Evolutionary conservation across 2,888 invertebrate genomes (phyloP), one percentile per base, ranked within the genome.

Genomic region (Agrenia bidenticulata): DNA sequence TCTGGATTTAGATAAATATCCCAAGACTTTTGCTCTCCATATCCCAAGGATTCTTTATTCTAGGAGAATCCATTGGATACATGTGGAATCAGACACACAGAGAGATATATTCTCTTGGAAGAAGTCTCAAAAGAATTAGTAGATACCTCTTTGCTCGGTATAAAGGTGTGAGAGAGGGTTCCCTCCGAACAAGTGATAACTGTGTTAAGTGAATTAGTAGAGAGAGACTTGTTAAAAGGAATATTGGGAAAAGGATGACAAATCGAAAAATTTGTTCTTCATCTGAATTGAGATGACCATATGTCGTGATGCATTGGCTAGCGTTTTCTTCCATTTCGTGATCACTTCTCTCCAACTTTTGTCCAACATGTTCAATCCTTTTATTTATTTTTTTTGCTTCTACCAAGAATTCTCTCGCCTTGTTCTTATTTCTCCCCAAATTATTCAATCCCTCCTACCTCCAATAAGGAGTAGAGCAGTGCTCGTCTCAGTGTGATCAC

Each of bases 191-290:
- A 59, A 55, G 56, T 17, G 32, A 15, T 50, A 45, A 45, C 23
- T 51, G 56, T 56, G 45, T 56, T 62, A 45, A 45, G 51, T 51
- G 56, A 62, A 56, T 56, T 62, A 54, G 49, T 27, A 24, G 37
- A 62, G 24, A 56, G 51, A 51, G 51, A 51, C 45, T 51, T 51
- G 51, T 51, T 51, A 51, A 51, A 51, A 51, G 51, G 51, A 51
- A 69, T 74, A 74, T 70, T 70, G 68, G 66, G 70, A 69, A 74
- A 74, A 74, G 76, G 74, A 76, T 76, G 76, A 76, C 76, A 76
- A 76, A 76, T 76, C 73, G 73, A 75, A 76, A 75, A 76, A 76
- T 71, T 70, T 74, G 72, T 72, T 74, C 54, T 68, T 74, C 72
- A 68, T 73, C 69, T 69, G 64, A 69, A 72, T 70, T 61, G 70